Evolutionary conservation across 2,113 vertebrate species (phyloP), one percentile per base, ranked within the genome.

Genomic region (Lanius collurio): DNA sequence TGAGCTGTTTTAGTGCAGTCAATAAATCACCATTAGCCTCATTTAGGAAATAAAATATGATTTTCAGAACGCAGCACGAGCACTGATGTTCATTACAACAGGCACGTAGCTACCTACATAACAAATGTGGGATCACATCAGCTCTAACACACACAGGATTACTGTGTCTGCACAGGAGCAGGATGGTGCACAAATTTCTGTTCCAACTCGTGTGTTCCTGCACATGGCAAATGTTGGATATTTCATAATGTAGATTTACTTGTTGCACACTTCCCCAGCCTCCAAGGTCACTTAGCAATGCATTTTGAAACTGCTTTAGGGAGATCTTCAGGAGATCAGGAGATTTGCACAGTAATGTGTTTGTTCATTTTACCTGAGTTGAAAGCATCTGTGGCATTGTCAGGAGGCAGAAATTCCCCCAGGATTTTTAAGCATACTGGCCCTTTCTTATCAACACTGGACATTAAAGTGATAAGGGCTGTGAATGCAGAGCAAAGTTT

Each of bases 181-280:
- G 18, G 13, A 15, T 6, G 3, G 10, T 26, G 39, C n/a, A 55
- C 11, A 70, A 62, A 52, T 70, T 80, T 67, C 37, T 5, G 5
- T 46, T 79, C n/a, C 41, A 79, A 22, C 3, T 7, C 4, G 0
- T 3, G 6, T n/a, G 31, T 44, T 39, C 20, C 8, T 53, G 37
- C 23, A 65, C 22, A 2, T 28, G 62, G 56, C 13, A 42, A 44
- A 84, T 50, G 52, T 23, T 75, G 56, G 67, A 49, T 50, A 39
- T 78, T 5, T 49, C 11, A 8, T 28, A 12, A 44, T 23, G 30
- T 7, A 56, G 23, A 59, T 53, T 11, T 27, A 28, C 15, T 24
- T 44, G 4, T 50, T 41, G 19, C 26, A 30, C 2, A 2, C 7
- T 33, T 44, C 21, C 53, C 17, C 35, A 71, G 28, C 30, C 49